Evolutionary conservation across 2,797 vertebrate genomes (phyloP).

Genomic region (Mus minutoides): DNA sequence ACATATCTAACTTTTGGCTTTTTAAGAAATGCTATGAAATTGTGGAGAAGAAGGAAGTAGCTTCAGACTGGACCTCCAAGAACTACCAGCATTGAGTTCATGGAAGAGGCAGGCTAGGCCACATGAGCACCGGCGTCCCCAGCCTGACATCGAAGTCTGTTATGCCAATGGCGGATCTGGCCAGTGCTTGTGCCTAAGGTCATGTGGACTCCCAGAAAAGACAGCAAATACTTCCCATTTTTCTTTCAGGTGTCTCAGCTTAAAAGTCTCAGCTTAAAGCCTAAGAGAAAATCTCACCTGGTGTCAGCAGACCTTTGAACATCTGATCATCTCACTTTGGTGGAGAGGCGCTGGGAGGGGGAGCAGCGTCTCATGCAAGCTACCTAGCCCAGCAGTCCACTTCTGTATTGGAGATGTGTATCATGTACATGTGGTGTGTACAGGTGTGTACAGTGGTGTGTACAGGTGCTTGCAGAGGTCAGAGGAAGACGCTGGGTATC

Average conservation of each 20-base stretch:
- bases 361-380: neutral
- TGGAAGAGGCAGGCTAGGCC: neutral
- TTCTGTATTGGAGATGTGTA: neutral
- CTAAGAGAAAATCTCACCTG: neutral
- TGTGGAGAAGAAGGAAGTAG: neutral
- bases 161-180: neutral
- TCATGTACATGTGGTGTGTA: neutral
- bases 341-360: neutral
- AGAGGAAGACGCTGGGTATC: neutral
- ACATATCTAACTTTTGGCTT: neutral
- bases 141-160: neutral
- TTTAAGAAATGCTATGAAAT: neutral
- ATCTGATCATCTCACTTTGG: neutral
- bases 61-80: neutral
- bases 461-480: neutral
- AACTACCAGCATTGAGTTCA: neutral
- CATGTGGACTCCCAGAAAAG: neutral
- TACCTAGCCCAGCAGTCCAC: neutral
- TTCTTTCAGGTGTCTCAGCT: neutral
- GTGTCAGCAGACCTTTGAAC: neutral
- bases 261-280: neutral
- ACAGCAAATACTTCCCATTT: neutral
- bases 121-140: fast-evolving
- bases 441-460: too few species aligned
- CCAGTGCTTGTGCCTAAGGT: fast-evolving